phyloP scores from a whole-genome alignment of 2,113 vertebrate genomes.

The Toxotes chatareus region DNA sequence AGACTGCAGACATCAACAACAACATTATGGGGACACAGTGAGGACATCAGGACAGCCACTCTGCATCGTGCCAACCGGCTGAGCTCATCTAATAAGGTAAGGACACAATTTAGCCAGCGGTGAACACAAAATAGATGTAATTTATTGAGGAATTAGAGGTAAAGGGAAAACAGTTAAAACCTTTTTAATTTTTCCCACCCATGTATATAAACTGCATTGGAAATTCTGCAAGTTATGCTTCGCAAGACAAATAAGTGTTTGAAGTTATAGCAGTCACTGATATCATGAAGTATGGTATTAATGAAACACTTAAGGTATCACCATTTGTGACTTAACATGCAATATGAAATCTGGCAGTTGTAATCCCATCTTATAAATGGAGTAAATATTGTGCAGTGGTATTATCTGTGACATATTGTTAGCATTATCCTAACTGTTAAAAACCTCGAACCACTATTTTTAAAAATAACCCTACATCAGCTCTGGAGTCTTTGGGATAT shows the following conservation, averaged over 20 bases:
- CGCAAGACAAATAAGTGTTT: background rate
- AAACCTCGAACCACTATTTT: constrained; percentile 17
- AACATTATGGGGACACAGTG: background rate
- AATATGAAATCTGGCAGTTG: background rate
- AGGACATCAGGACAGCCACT: background rate
- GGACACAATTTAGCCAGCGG: background rate
- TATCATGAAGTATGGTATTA: background rate
- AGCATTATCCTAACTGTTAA: constrained; percentile 5
- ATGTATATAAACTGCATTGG: background rate
- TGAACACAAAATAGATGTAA: background rate
- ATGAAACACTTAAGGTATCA: background rate
- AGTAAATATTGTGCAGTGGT: background rate
- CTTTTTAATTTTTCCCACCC: background rate
- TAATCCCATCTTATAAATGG: background rate
- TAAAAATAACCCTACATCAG: constrained; percentile 34
- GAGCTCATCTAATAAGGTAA: constrained; percentile 12
- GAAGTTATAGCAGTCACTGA: background rate
- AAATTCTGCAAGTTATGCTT: background rate
- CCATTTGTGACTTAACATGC: background rate
- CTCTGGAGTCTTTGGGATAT: constrained; percentile 31
- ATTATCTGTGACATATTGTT: constrained; percentile 3
- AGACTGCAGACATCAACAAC: background rate
- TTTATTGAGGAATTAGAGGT: background rate
- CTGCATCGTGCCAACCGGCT: constrained; percentile 2
- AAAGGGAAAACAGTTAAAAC: background rate